Conservation (phyloP, 1,140 invertebrate genomes). For the Tetranychus urticae region DNA sequence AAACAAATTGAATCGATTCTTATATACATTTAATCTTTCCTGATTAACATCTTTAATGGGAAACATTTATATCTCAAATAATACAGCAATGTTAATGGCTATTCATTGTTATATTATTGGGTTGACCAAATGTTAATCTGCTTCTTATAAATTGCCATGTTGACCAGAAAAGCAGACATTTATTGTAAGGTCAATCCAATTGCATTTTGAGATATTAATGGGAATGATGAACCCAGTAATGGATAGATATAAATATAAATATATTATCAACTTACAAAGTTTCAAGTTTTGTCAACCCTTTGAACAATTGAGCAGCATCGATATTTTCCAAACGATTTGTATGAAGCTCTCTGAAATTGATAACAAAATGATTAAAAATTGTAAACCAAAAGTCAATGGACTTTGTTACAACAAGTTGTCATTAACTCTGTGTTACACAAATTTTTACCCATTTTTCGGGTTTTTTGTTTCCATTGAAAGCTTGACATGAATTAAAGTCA, state of each 20-base stretch:
- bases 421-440: not conserved
- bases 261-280: not conserved
- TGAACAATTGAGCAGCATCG: not conserved
- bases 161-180: too few species aligned
- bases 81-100: too few species aligned
- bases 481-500: too few species aligned
- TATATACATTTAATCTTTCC: not conserved
- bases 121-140: too few species aligned
- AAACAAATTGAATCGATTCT: not conserved
- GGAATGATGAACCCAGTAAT: too few species aligned
- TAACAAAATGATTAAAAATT: not conserved
- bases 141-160: too few species aligned
- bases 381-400: not conserved
- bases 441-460: not conserved
- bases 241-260: too few species aligned
- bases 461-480: too few species aligned
- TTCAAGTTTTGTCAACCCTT: not conserved
- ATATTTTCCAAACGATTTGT: not conserved
- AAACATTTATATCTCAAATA: too few species aligned
- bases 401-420: not conserved
- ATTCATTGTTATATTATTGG: too few species aligned
- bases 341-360: not conserved
- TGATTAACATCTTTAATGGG: not conserved
- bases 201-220: too few species aligned
- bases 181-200: not conserved